Evolutionary conservation across 2,113 vertebrate species (phyloP).

Genomic region (Danionella cerebrum): DNA sequence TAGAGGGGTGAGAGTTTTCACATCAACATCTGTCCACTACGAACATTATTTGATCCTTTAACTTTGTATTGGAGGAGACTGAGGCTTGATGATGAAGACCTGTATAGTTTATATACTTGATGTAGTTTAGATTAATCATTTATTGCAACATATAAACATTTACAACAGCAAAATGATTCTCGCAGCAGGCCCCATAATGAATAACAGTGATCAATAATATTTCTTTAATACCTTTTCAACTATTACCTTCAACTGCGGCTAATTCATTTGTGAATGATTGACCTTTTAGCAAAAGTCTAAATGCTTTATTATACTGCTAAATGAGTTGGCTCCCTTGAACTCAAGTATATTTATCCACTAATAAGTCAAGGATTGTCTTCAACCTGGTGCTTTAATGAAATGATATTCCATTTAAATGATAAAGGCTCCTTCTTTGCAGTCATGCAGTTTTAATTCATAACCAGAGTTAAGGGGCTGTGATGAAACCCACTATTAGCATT

Average conservation of each 20-base stretch:
- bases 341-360: not conserved
- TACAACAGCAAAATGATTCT: no score
- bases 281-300: not conserved
- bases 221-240: not conserved
- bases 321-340: not conserved
- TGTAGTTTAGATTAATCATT: no score
- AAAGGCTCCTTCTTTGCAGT: not conserved
- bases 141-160: no score
- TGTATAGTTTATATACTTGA: no score
- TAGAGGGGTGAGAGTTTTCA: no score
- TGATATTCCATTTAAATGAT: not conserved
- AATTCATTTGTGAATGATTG: not conserved
- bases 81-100: no score
- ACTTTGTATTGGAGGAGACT: not conserved
- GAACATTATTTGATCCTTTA: not conserved
- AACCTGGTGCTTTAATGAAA: not conserved
- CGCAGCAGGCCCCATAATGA: no score
- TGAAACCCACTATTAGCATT: not conserved
- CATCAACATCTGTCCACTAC: not conserved
- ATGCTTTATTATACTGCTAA: not conserved
- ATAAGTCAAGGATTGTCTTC: not conserved
- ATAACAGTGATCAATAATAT: not conserved
- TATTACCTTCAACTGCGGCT: not conserved
- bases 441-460: slow-evolving; percentile 1
- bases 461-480: not conserved